Evolutionary conservation across 2,113 vertebrate genomes (phyloP).

Genomic region (Hymenochirus boettgeri): DNA sequence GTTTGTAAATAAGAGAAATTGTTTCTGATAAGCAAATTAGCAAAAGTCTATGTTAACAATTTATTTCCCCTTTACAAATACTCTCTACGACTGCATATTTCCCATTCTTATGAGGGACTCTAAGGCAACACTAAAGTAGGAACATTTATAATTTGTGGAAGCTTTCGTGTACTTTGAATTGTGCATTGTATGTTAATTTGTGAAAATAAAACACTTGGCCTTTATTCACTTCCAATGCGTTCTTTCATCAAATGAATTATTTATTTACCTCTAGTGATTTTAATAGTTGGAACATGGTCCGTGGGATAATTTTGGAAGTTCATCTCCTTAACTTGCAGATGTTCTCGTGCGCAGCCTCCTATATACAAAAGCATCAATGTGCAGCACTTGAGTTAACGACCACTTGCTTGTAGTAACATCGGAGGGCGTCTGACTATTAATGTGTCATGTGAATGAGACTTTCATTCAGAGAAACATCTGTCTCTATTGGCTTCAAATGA

Average conservation of each 20-base stretch:
- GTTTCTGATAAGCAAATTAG: too few species aligned
- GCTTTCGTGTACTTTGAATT: too few species aligned
- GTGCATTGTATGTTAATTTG: too few species aligned
- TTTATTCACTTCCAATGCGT: constrained; percentile 8
- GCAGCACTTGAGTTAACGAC: constrained; percentile 8
- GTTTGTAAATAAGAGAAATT: too few species aligned
- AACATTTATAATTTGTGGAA: too few species aligned
- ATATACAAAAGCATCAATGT: constrained; percentile 1
- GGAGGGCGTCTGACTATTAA: not conserved
- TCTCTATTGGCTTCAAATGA: not conserved
- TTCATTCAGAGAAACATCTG: constrained; percentile 32
- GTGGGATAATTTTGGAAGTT: constrained; percentile 7
- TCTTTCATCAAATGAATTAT: constrained; percentile 8
- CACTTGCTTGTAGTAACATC: constrained; percentile 14
- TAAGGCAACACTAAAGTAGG: too few species aligned
- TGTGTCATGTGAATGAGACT: constrained; percentile 1
- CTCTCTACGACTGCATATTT: too few species aligned
- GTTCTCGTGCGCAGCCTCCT: constrained; percentile 17
- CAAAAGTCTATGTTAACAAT: too few species aligned
- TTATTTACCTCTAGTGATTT: constrained; percentile 34
- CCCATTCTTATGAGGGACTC: too few species aligned
- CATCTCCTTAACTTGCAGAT: constrained; percentile 30
- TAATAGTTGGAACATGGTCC: constrained; percentile 8
- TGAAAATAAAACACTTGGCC: too few species aligned
- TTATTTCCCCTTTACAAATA: too few species aligned